These are phyloP conservation scores for Mellivora capensis DNA, from an alignment of 2,113 vertebrate genomes.

Conservation along the genomic window DNA sequence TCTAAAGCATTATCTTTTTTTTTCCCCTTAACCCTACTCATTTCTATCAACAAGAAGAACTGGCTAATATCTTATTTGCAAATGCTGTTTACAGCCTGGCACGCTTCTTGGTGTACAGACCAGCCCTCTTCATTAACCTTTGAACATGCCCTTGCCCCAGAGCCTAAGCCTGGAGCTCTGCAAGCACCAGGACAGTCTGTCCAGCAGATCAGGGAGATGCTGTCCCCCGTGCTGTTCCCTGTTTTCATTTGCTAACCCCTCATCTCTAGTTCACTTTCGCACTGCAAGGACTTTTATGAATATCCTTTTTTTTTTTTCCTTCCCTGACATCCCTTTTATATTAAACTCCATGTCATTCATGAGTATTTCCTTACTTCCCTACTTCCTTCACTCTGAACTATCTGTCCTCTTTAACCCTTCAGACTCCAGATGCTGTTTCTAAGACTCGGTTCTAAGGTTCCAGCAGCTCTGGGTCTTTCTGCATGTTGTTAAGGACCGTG, in stretches of 20 bases:
- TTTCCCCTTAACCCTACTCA: not conserved
- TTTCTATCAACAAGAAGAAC: conserved; percentile 3
- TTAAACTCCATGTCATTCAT: not conserved
- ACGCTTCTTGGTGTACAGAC: not conserved
- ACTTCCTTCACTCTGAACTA: not conserved
- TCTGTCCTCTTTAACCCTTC: not conserved
- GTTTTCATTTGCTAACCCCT: not conserved
- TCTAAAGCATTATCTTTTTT: not conserved
- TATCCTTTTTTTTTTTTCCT: not conserved
- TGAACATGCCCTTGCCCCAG: not conserved
- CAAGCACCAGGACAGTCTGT: not conserved
- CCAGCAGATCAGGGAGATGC: fast-evolving
- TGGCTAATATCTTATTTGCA: not conserved
- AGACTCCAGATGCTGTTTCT: not conserved
- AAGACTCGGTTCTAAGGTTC: not conserved
- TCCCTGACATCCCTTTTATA: not conserved
- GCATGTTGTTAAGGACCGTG: not conserved
- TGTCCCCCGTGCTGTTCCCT: fast-evolving
- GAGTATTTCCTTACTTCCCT: not conserved
- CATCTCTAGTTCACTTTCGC: not conserved
- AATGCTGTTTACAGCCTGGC: not conserved
- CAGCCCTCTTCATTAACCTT: not conserved
- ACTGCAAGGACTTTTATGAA: not conserved
- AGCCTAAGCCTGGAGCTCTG: not conserved
- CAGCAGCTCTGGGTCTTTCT: not conserved